phyloP scores from a whole-genome alignment of 2,113 vertebrate species.

The Probosciger aterrimus region DNA sequence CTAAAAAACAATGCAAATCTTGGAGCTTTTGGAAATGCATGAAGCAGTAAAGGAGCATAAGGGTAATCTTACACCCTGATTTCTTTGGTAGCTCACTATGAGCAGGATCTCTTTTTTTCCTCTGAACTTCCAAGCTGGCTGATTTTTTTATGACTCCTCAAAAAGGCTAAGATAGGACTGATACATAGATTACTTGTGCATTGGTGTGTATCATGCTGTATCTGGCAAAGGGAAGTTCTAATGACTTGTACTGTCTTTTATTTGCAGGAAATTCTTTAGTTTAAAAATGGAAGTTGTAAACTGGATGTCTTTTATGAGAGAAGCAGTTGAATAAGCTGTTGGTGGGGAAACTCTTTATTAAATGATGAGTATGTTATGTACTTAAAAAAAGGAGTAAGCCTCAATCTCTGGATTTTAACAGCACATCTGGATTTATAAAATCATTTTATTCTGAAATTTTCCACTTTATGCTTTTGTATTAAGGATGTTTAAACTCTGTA shows the following conservation, averaged over 20 bases:
- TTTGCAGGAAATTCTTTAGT: background rate
- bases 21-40: background rate
- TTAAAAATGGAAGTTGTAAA: background rate
- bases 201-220: background rate
- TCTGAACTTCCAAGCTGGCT: background rate
- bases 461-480: background rate
- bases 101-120: background rate
- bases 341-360: background rate
- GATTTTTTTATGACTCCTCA: background rate
- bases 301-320: background rate
- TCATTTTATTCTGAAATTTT: background rate
- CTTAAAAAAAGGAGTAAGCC: background rate
- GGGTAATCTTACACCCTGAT: background rate
- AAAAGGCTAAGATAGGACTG: background rate
- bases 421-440: background rate
- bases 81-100: background rate
- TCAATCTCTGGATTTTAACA: background rate
- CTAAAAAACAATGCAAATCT: background rate
- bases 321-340: background rate
- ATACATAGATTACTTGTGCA: background rate
- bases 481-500: background rate
- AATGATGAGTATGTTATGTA: background rate
- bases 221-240: background rate
- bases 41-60: background rate
- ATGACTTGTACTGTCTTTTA: background rate